These are phyloP conservation scores for Atherinomorus stipes DNA, from an alignment of 2,113 vertebrate genomes.

Conservation along the genomic window DNA sequence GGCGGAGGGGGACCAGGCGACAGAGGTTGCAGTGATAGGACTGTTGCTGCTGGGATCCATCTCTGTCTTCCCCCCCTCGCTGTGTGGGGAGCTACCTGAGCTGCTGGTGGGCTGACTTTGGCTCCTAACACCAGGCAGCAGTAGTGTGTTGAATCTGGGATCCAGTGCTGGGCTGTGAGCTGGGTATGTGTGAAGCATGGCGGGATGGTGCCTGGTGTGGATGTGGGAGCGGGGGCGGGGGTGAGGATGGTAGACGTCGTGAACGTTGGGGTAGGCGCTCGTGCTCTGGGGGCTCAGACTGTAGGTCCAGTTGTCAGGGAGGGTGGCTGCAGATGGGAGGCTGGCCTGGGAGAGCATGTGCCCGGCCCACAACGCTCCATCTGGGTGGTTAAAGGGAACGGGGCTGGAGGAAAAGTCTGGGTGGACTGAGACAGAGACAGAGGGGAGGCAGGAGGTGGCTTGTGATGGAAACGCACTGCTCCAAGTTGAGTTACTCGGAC, in stretches of 20 bases:
- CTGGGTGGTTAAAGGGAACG: slow-evolving; percentile 86
- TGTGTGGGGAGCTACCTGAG: slow-evolving; percentile 83
- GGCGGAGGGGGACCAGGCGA: slow-evolving; percentile 87
- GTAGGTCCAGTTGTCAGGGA: slow-evolving; percentile 93
- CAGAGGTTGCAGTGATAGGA: slow-evolving; percentile 81
- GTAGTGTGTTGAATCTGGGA: slow-evolving; percentile 89
- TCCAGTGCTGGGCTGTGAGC: slow-evolving; percentile 86
- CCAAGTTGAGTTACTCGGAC: slow-evolving; percentile 91
- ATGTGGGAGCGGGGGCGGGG: slow-evolving; percentile 85
- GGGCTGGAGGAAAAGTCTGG: slow-evolving; percentile 88
- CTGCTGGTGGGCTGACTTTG: slow-evolving; percentile 83
- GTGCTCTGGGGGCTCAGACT: slow-evolving; percentile 90
- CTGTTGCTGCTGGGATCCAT: slow-evolving; percentile 77
- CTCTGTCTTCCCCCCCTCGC: slow-evolving; percentile 88
- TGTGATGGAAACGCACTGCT: slow-evolving; percentile 90
- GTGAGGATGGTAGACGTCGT: slow-evolving; percentile 92
- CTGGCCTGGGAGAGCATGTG: slow-evolving; percentile 88
- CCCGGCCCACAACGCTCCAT: slow-evolving; percentile 89
- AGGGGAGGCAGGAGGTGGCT: slow-evolving; percentile 85
- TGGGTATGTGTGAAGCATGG: slow-evolving; percentile 84
- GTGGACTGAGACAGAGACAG: slow-evolving; percentile 87
- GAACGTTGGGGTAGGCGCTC: slow-evolving; percentile 89
- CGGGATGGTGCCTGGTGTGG: slow-evolving; percentile 82
- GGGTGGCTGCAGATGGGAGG: slow-evolving; percentile 82
- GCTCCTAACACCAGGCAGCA: slow-evolving; percentile 87